Base-by-base conservation (phyloP, 2,888 invertebrate species). In the Leptodirus hochenwartii region DNA sequence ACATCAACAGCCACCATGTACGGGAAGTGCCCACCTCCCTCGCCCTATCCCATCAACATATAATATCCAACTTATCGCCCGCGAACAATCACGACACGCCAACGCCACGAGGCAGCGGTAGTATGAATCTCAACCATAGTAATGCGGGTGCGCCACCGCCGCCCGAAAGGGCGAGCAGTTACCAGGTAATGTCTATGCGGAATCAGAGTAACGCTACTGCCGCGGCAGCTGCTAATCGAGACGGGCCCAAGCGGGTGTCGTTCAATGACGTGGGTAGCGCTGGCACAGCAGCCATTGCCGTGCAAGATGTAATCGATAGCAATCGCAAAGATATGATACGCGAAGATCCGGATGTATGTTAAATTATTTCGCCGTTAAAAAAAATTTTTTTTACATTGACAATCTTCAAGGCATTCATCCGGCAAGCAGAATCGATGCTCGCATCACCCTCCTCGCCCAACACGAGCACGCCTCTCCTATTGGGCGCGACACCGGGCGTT, bases 91-190 rank as follows among this genome's bases (percentile, higher is more conserved):
- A 31, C 17, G 23, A 23, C 24, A 22, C 10, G 10, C 3, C 8
- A 3, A 14, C 17, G 15, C 17, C 13, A n/a, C 28, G n/a, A n/a
- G 10, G 10, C 14, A 17, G 9, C 17, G 10, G 3, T 22, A 27
- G 3, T 14, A 29, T n/a, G 10, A 24, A 6, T 9, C 6, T 9
- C 6, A 24, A 24, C 6, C 10, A 6, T 6, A 10, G 25, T 10
- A 11, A 11, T 6, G 25, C 25, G 6, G 11, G 6, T 24, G 33
- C 30, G 10, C 43, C 76, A 29, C 69, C 77, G 25, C 85, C 87
- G 13, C 88, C 88, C 3, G 82, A 85, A 52, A 68, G 88, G 37
- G 84, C 82, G 33, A 85, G 85, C 15, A 87, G 87, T 23, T 90
- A 82, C 53, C 71, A 80, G 3, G 71, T 81, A 15, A 82, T 85